Percentiles rank a stretch among this genome's conserved stretches.
These are phyloP conservation scores for Triops longicaudatus DNA, from an alignment of 1,140 invertebrate species.

Conservation along the genomic window DNA sequence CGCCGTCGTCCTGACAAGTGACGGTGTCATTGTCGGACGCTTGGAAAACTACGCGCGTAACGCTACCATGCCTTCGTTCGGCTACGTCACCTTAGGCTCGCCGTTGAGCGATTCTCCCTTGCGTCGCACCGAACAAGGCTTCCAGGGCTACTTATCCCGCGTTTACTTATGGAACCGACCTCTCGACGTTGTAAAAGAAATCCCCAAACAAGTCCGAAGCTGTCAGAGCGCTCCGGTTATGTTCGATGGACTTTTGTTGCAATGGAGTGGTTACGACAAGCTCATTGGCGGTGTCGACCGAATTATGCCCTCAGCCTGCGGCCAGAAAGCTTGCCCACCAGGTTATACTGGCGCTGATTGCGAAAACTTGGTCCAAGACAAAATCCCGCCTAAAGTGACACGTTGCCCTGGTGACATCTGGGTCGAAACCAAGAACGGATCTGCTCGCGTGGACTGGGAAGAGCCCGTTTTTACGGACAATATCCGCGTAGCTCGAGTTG, in stretches of 20 bases:
- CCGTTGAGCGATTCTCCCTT: conserved; percentile 54
- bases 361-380: conserved; percentile 72
- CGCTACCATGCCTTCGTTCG: conserved; percentile 63
- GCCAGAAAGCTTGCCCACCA: conserved; percentile 72
- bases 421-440: conserved; percentile 86
- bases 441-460: conserved; percentile 86
- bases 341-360: conserved; percentile 77
- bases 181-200: conserved; percentile 81
- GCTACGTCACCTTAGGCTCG: conserved; percentile 86
- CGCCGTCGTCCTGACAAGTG: conserved; percentile 74
- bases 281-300: conserved; percentile 80
- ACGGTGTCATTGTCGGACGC: conserved; percentile 85
- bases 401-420: conserved; percentile 87
- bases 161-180: conserved; percentile 88
- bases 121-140: conserved; percentile 72
- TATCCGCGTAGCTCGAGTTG: conserved; percentile 64
- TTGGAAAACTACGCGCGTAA: conserved; percentile 74
- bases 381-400: conserved; percentile 71
- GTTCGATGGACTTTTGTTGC: conserved; percentile 72
- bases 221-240: conserved; percentile 86
- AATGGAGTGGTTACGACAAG: conserved; percentile 88
- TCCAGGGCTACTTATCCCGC: conserved; percentile 90
- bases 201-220: conserved; percentile 77
- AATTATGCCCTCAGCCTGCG: conserved; percentile 81
- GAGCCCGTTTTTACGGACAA: conserved; percentile 86